Evolutionary conservation across 2,113 vertebrate species (phyloP).

Genomic region (Oncorhynchus masou): DNA sequence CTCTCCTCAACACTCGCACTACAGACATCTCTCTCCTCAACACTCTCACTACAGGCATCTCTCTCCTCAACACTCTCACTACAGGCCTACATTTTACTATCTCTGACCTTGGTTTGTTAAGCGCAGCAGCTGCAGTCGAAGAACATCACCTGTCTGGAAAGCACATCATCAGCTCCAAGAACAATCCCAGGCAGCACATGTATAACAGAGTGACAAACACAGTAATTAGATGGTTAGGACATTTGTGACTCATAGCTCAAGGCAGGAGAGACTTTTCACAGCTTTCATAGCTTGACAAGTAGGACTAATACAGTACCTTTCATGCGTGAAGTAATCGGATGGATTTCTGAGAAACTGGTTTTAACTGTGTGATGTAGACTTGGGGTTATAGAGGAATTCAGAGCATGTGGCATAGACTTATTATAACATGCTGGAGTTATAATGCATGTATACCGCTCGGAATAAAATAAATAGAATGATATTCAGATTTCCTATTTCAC

Average conservation of each 20-base stretch:
- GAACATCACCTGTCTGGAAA: not conserved
- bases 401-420: too few relatives aligned
- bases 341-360: not conserved
- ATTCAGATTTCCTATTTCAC: not conserved
- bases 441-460: not conserved
- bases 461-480: not conserved
- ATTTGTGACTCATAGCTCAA: not conserved
- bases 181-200: not conserved
- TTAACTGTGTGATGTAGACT: too few relatives aligned
- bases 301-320: not conserved
- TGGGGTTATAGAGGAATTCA: too few relatives aligned
- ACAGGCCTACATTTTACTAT: too few relatives aligned
- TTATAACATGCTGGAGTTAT: not conserved
- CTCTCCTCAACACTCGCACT: too few relatives aligned
- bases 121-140: too few relatives aligned
- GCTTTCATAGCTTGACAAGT: not conserved
- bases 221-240: not conserved
- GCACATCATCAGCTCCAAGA: not conserved
- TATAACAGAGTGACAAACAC: not conserved
- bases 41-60: too few relatives aligned
- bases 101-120: too few relatives aligned
- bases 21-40: too few relatives aligned
- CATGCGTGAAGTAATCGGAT: not conserved
- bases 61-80: not conserved
- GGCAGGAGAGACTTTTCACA: not conserved